These are phyloP conservation scores for Piscicola geometra DNA, from an alignment of 2,888 invertebrate species.

Conservation along the genomic window DNA sequence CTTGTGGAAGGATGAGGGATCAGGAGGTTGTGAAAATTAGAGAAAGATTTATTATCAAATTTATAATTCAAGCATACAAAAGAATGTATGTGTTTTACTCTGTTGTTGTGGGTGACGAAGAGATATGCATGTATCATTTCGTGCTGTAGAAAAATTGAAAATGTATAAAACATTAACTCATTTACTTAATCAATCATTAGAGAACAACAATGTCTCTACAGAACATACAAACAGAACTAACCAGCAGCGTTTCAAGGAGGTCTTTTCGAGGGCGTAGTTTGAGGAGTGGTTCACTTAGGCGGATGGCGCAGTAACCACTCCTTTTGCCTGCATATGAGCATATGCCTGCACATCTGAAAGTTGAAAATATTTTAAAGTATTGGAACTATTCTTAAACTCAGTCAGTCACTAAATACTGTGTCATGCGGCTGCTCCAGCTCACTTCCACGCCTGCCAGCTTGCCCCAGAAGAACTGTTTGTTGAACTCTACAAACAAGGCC, in stretches of 20 bases:
- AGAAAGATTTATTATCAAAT: too few species aligned
- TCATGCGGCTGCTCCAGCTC: constrained; percentile 92
- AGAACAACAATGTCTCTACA: too few species aligned
- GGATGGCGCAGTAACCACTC: constrained; percentile 72
- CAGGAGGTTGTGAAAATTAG: too few species aligned
- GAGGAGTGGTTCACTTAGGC: constrained; percentile 82
- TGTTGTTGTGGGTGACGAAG: constrained; percentile 66
- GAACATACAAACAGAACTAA: constrained; percentile 56
- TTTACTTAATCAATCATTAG: too few species aligned
- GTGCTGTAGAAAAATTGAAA: constrained; percentile 67
- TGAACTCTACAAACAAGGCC: constrained; percentile 77
- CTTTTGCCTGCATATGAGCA: constrained; percentile 70
- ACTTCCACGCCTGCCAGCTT: constrained; percentile 73
- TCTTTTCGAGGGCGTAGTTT: constrained; percentile 88
- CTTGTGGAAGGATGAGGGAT: constrained; percentile 46
- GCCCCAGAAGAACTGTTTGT: constrained; percentile 76
- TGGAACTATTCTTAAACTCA: neutral
- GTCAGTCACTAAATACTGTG: constrained; percentile 58
- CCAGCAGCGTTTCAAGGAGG: constrained; percentile 88
- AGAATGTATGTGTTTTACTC: constrained; percentile 32
- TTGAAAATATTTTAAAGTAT: neutral
- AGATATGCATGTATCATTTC: constrained; percentile 99
- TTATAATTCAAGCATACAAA: too few species aligned
- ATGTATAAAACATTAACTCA: too few species aligned
- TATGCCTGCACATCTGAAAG: constrained; percentile 65